Evolutionary conservation across 2,888 invertebrate species (phyloP).

Genomic region (Altica lythri): DNA sequence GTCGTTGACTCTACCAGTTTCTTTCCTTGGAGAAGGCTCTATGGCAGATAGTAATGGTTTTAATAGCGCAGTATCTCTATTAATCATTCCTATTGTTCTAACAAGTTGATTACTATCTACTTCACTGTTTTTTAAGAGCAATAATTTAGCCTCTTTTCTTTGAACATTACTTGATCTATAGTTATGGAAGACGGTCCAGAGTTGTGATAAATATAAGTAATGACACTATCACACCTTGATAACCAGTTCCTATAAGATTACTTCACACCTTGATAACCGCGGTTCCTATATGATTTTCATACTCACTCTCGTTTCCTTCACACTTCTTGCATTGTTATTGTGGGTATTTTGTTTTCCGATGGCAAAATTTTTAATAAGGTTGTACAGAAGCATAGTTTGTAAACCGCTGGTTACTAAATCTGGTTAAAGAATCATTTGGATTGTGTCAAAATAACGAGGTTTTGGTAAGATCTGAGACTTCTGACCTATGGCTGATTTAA

Average conservation of each 20-base stretch:
- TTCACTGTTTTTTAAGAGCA: constrained; percentile 75
- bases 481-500: constrained; percentile 58
- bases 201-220: constrained; percentile 16
- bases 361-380: constrained; percentile 56
- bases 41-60: constrained; percentile 13
- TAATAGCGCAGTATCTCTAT: constrained; percentile 18
- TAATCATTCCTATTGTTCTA: constrained; percentile 13
- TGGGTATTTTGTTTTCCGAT: constrained; percentile 30
- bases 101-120: constrained; percentile 61
- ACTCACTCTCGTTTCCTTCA: background rate
- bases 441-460: constrained; percentile 62
- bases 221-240: constrained; percentile 35
- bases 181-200: constrained; percentile 36
- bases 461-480: constrained; percentile 59
- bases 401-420: constrained; percentile 59
- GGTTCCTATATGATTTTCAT: no score
- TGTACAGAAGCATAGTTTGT: constrained; percentile 67
- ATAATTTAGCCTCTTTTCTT: constrained; percentile 79
- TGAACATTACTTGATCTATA: constrained; percentile 68
- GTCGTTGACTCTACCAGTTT: constrained; percentile 12
- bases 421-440: constrained; percentile 68
- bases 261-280: no score
- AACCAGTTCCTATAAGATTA: constrained; percentile 8
- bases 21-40: constrained; percentile 16
- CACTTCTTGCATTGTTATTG: constrained; percentile 10